Evolutionary conservation across 2,888 invertebrate species (phyloP), one percentile per base, ranked within the genome.

Genomic region (Eupsilia transversa): DNA sequence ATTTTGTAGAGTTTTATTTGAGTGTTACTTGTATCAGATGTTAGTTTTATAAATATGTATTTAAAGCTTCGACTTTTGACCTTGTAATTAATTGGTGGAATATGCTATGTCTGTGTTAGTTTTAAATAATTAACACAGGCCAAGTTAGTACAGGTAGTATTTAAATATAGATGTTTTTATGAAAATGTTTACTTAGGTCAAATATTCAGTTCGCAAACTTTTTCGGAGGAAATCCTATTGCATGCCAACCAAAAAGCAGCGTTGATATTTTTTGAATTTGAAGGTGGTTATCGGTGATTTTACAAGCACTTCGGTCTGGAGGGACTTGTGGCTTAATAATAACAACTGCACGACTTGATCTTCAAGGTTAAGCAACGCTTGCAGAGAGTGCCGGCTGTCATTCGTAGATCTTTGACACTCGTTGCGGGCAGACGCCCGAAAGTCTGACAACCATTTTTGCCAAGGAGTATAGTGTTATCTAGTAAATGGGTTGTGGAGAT

Each of bases 1-100:
- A 83, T 72, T 82, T 69, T 41, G 64, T 75, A 20, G 63, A 67
- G 56, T 72, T 83, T 85, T 71, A 79, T 85, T 73, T 73, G 71
- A 54, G 23, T 35, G 17, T 59, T n/a, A 41, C 30, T 12, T 20
- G 12, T 20, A 14, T 17, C 7, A 27, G 10, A 2, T 14, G 3
- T 57, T 17, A 20, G 41, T 43, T 23, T 38, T 56, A 17, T 20
- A 49, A 30, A 49, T 6, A 3, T 14, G 23, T 38, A 23, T 54
- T 7, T 27, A 27, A 41, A 64, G 52, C 17, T 33, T 30, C 33
- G 17, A 43, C 20, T 56, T 57, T 33, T 33, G 5, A 33, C n/a
- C 17, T 56, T n/a, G 3, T 33, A n/a, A 33, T 33, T 54, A 17
- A 12, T 23, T n/a, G 5, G 27, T 61, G n/a, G 56, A 61, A 56